phyloP scores from a whole-genome alignment of 1,140 invertebrate species.

The Gyrodactylus bullatarudis region DNA sequence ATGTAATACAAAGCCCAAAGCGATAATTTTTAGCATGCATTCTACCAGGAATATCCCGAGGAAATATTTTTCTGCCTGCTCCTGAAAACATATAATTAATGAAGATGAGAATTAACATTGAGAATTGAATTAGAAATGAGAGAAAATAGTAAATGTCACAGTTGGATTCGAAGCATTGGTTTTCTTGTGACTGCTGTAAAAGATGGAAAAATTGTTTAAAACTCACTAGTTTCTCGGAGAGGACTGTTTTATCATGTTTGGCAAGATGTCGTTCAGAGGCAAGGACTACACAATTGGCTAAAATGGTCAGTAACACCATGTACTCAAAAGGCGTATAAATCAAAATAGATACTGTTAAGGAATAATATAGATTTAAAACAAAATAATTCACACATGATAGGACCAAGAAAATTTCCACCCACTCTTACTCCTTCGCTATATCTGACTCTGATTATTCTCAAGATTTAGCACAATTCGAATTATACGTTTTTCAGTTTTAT shows the following conservation, averaged over 20 bases:
- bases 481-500: too few species aligned
- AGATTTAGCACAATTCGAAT: too few species aligned
- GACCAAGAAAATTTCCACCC: too few species aligned
- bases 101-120: conserved; percentile 24
- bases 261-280: conserved; percentile 96
- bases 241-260: conserved; percentile 74
- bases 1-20: conserved; percentile 93
- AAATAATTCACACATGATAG: too few species aligned
- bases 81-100: conserved; percentile 50
- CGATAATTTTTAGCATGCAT: conserved; percentile 96
- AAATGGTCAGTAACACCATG: conserved; percentile 97
- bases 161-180: background rate
- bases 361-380: too few species aligned
- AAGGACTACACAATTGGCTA: conserved; percentile 96
- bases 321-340: conserved; percentile 66
- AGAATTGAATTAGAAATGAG: conserved; percentile 21
- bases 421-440: too few species aligned
- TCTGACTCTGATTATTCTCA: too few species aligned
- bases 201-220: background rate
- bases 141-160: too few species aligned
- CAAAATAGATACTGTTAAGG: background rate
- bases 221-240: conserved; percentile 66
- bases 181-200: background rate
- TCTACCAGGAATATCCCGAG: conserved; percentile 99
- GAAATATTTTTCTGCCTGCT: conserved; percentile 94